Conservation (phyloP, 2,888 invertebrate species). For the Pardosa pseudoannulata region DNA sequence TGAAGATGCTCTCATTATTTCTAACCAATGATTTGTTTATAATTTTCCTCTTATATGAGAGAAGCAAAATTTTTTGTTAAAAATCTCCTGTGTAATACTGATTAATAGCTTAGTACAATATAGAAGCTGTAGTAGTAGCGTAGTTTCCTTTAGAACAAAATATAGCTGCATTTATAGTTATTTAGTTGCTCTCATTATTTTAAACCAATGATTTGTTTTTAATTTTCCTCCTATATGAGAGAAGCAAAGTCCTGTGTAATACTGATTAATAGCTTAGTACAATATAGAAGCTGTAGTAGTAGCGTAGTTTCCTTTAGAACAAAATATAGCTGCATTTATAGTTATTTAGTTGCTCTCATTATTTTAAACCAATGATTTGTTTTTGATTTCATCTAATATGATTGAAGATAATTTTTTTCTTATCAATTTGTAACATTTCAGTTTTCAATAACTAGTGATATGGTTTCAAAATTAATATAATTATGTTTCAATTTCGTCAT, state of each 20-base stretch:
- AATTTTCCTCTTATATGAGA: not conserved
- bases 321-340: slow-evolving; percentile 61
- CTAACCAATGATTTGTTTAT: not conserved
- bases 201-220: not conserved
- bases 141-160: slow-evolving; percentile 56
- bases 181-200: slow-evolving; percentile 29
- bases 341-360: slow-evolving; percentile 35
- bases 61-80: not conserved
- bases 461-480: too few species aligned
- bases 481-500: too few species aligned
- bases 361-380: not conserved
- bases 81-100: slow-evolving; percentile 23
- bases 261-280: too few species aligned
- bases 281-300: too few species aligned
- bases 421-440: too few species aligned
- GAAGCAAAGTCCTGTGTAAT: too few species aligned
- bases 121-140: slow-evolving; percentile 57
- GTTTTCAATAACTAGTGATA: too few species aligned
- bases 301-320: too few species aligned
- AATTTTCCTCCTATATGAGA: too few species aligned
- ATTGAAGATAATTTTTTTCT: not conserved
- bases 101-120: slow-evolving; percentile 40
- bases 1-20: slow-evolving; percentile 13
- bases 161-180: slow-evolving; percentile 60
- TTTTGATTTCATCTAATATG: not conserved